Evolutionary conservation across 2,797 vertebrate species (phyloP).

Genomic region (Pseudomugil tenellus): DNA sequence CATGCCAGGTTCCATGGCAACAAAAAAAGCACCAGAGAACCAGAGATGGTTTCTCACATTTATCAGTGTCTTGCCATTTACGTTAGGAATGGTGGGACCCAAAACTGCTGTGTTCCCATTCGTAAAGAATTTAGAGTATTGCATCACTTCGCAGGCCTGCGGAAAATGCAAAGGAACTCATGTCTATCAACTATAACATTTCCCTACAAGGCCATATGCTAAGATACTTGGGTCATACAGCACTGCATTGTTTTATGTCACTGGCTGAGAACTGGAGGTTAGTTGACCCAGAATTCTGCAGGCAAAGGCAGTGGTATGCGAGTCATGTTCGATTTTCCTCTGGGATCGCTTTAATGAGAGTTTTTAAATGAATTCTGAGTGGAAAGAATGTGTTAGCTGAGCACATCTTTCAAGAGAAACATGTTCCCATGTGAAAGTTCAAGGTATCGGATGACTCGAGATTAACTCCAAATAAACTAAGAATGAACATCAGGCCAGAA

Average conservation of each 20-base stretch:
- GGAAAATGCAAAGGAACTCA: slow-evolving; percentile 67
- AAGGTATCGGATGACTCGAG: slow-evolving; percentile 64
- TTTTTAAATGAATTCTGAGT: slow-evolving; percentile 70
- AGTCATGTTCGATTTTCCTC: slow-evolving; percentile 81
- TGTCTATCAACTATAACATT: slow-evolving; percentile 63
- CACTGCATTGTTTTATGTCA: slow-evolving; percentile 62
- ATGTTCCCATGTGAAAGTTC: slow-evolving; percentile 84
- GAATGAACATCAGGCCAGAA: slow-evolving; percentile 57
- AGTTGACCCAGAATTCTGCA: slow-evolving; percentile 74
- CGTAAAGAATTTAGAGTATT: slow-evolving; percentile 59
- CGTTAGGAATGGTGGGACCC: slow-evolving; percentile 43
- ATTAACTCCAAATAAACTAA: slow-evolving; percentile 74
- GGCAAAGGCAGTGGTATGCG: slow-evolving; percentile 75
- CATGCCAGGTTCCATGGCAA: not conserved
- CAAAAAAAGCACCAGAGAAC: slow-evolving; percentile 27
- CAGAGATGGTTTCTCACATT: slow-evolving; percentile 40
- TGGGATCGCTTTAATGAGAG: slow-evolving; percentile 80
- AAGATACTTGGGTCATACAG: slow-evolving; percentile 42
- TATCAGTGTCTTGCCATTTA: slow-evolving; percentile 43
- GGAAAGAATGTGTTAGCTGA: slow-evolving; percentile 76
- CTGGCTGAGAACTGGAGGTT: slow-evolving; percentile 69
- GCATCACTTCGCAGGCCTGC: slow-evolving; percentile 63
- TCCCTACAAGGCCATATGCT: slow-evolving; percentile 81
- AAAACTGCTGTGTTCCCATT: slow-evolving; percentile 52
- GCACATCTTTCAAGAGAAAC: slow-evolving; percentile 70